A percentile compares a stretch with the other conserved stretches of the same genome.
These are phyloP conservation scores for Holothuria scabra DNA, from an alignment of 53 echinoderm and acorn worm genomes.

Conservation along the genomic window DNA sequence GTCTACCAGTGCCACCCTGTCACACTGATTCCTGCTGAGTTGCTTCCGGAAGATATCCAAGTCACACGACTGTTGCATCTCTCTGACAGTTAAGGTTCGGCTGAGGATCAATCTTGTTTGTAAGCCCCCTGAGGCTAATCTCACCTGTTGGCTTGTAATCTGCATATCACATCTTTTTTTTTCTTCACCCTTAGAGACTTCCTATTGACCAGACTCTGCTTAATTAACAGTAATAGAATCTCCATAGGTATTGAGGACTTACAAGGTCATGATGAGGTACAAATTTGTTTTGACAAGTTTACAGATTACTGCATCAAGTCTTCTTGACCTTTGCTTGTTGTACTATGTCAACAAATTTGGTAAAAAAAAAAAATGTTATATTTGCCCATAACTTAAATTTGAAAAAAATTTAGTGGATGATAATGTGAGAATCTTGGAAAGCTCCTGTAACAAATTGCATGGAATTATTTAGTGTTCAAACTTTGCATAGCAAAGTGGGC, in stretches of 20 bases:
- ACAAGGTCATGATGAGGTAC: not conserved
- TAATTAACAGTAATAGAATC: constrained; percentile 24
- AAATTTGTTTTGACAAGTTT: too few relatives aligned
- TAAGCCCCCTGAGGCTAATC: constrained; percentile 45
- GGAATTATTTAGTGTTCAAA: too few relatives aligned
- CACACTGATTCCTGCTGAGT: constrained; percentile 1
- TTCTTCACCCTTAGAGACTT: constrained; percentile 20
- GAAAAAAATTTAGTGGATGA: too few relatives aligned
- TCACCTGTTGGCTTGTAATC: constrained; percentile 23
- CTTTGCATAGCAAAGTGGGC: too few relatives aligned
- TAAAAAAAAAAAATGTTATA: too few relatives aligned
- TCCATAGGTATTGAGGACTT: constrained; percentile 7
- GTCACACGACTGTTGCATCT: constrained; percentile 33
- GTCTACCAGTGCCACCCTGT: not conserved
- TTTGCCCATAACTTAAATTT: too few relatives aligned
- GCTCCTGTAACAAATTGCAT: too few relatives aligned
- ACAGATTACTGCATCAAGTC: too few relatives aligned
- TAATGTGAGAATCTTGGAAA: too few relatives aligned
- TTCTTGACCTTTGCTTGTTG: too few relatives aligned
- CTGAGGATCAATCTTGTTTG: constrained; percentile 20
- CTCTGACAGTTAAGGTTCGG: constrained; percentile 9
- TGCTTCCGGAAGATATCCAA: constrained; percentile 23
- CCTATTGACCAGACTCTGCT: not conserved
- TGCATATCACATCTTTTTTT: not conserved
- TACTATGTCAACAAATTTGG: too few relatives aligned